These are phyloP conservation scores for Magallana angulata DNA, from an alignment of 1,140 invertebrate species.

Conservation along the genomic window DNA sequence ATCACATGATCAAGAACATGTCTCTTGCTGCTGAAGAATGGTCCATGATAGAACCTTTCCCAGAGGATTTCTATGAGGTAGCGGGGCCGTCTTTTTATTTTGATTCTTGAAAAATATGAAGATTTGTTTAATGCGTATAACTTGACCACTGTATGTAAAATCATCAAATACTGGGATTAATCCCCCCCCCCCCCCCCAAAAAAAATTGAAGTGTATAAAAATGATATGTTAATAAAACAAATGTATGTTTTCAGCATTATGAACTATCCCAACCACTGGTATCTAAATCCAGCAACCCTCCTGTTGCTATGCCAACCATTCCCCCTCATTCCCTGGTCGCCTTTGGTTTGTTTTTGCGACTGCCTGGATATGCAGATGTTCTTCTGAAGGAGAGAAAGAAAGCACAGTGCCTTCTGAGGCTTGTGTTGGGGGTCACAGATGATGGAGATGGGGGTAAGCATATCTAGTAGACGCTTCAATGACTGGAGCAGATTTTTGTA, in stretches of 20 bases:
- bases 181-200: no score
- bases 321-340: slow-evolving; percentile 94
- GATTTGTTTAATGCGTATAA: no score
- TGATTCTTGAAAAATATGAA: no score
- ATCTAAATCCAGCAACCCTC: slow-evolving; percentile 59
- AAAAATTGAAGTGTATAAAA: no score
- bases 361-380: slow-evolving; percentile 94
- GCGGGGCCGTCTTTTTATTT: no score
- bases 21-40: slow-evolving; percentile 83
- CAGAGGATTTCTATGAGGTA: slow-evolving; percentile 87
- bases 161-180: no score
- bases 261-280: slow-evolving; percentile 71
- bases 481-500: no score
- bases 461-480: not conserved
- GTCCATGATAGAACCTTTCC: slow-evolving; percentile 87
- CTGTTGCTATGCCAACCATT: slow-evolving; percentile 81
- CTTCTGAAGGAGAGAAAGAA: slow-evolving; percentile 89
- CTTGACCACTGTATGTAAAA: no score
- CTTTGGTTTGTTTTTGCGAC: slow-evolving; percentile 91
- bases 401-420: slow-evolving; percentile 90
- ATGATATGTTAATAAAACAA: no score
- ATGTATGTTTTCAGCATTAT: slow-evolving; percentile 67
- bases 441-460: slow-evolving; percentile 90
- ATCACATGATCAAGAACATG: slow-evolving; percentile 42
- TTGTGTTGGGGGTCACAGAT: slow-evolving; percentile 93